phyloP scores from a whole-genome alignment of 2,797 vertebrate species.

The Melanotaenia nigrans region DNA sequence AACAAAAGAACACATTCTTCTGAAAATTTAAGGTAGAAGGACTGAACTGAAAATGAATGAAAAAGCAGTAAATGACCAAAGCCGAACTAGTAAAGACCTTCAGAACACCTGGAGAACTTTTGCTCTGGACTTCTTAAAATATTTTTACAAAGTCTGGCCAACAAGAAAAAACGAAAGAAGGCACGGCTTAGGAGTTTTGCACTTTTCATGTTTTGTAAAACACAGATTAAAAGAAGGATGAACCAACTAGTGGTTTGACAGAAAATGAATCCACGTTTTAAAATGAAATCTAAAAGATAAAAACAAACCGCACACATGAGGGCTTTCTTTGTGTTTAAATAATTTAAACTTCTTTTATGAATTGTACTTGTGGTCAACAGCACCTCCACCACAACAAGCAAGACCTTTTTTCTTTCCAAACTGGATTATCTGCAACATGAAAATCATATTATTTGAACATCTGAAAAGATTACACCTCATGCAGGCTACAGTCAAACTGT shows the following conservation, averaged over 20 bases:
- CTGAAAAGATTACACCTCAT: background rate
- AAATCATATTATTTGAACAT: background rate
- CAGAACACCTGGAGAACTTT: background rate
- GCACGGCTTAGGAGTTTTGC: background rate
- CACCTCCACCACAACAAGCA: background rate
- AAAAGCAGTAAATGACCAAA: background rate
- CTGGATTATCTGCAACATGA: background rate
- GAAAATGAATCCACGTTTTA: background rate
- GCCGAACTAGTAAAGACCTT: background rate
- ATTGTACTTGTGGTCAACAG: too few species aligned
- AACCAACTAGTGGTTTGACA: background rate
- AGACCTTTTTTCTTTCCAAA: conserved; percentile 5
- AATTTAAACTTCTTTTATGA: too few species aligned
- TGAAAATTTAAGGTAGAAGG: background rate
- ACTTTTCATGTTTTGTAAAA: background rate
- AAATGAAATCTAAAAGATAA: background rate
- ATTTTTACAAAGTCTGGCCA: background rate
- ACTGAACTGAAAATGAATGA: background rate
- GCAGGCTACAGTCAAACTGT: background rate
- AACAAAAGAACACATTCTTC: background rate
- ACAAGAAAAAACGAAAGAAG: background rate
- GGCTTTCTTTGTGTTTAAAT: too few species aligned
- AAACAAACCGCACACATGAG: background rate
- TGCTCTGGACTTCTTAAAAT: background rate
- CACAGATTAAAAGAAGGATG: background rate